Evolutionary conservation across 2,797 vertebrate genomes (phyloP), one percentile per base, ranked within the genome.

Genomic region (Antennarius maculatus): DNA sequence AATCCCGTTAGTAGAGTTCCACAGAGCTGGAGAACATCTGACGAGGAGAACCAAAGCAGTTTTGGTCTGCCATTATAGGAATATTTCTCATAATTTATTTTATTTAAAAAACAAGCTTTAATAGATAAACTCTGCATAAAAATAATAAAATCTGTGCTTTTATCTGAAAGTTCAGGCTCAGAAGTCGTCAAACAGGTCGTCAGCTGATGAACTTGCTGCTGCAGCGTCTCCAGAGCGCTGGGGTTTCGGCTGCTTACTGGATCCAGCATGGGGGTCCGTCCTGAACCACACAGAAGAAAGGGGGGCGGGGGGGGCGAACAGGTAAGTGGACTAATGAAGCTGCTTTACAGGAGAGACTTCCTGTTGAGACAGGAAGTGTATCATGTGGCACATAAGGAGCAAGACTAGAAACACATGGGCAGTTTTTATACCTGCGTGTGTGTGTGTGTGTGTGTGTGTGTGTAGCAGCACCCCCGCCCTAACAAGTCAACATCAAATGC

Each of bases 131-230:
- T 10, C 13, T 2, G n/a, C 31, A n/a, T n/a, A 51, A 62, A 74
- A 48, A 66, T 11, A 28, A 16, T 55, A 34, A 10, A 47, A 31
- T 10, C 42, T 45, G 34, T 8, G 5, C 42, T 16, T 12, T 3
- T 17, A 0, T 12, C 17, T 17, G 17, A 5, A 34, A 23, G 23
- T 1, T 23, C 23, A 28, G 18, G 55, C 41, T 90, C 91, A 96
- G 34, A 97, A 92, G 85, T 96, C 93, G 27, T 92, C 90, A 62
- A 96, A 95, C 75, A 98, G 95, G 67, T 96, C 91, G 69, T 95
- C 95, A 0, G 87, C 88, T 67, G 93, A 88, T 39, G 87, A 90
- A 84, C 74, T 89, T 53, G 88, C 92, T 54, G 81, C 87, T 17
- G 87, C 83, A 43, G 86, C 90, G 27, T 79, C 69, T 63, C 71